Evolutionary conservation across 2,797 vertebrate species (phyloP).

Genomic region (Tenualosa ilisha): DNA sequence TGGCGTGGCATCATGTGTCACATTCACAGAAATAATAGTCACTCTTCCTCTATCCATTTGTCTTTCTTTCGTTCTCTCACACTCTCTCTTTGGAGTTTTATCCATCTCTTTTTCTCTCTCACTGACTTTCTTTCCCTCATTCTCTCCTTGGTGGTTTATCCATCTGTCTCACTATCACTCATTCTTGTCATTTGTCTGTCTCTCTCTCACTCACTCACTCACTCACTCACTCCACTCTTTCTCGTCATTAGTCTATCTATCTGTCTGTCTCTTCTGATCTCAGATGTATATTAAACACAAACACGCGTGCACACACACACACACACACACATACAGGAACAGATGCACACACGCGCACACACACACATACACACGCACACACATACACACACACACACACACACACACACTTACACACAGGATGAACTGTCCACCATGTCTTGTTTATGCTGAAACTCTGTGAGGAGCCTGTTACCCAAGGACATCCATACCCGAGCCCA

Average conservation of each 20-base stretch:
- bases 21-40: not conserved
- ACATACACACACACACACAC: constrained; percentile 3
- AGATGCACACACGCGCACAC: not conserved
- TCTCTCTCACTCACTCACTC: not conserved
- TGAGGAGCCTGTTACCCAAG: not conserved
- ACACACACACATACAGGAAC: not conserved
- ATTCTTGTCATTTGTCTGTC: not conserved
- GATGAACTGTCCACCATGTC: not conserved
- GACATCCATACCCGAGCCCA: not conserved
- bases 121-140: no score
- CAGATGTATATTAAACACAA: not conserved
- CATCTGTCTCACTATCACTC: not conserved
- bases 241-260: not conserved
- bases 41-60: not conserved
- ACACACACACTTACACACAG: not conserved
- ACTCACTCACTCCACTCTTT: no score
- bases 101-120: no score
- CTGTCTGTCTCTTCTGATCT: not conserved
- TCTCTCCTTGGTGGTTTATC: constrained; percentile 20
- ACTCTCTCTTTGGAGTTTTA: not conserved
- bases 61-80: no score
- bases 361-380: not conserved
- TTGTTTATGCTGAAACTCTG: not conserved
- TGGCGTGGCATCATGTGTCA: no score
- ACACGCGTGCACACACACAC: not conserved